Base-by-base conservation (phyloP, 2,888 invertebrate genomes). In the Caenorhabditis sp. region DNA sequence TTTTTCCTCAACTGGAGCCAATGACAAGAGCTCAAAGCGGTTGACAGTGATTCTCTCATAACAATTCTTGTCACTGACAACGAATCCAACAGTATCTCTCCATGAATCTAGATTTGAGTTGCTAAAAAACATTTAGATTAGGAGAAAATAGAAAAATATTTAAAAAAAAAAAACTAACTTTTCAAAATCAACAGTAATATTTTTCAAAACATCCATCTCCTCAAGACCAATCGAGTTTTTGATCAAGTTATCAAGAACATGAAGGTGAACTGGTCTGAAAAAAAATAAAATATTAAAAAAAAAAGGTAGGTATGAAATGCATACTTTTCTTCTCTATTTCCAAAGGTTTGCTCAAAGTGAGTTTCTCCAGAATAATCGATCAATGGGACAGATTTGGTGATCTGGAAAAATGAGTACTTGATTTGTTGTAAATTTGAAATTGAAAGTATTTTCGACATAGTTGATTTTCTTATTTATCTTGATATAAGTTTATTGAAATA, bases 71-170 rank as follows among this genome's bases (percentile, higher is more conserved):
- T 86, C 86, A 54, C 67, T 63, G 56, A 86, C 84, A 57, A 86
- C 74, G 63, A 85, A 84, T 59, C 86, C 86, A 43, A 68, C 70
- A 63, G 63, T 78, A 58, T 86, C 86, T 59, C 86, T 75, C 86
- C 86, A 86, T 12, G 80, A 70, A 26, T 65, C 72, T 21, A 70
- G 27, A 63, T 73, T 76, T 12, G 65, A 58, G 57, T 61, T n/a
- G 26, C 72, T 72, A 26, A 62, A 72, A 36, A 17, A 23, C n/a
- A n/a, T n/a, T n/a, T n/a, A n/a, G n/a, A n/a, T n/a, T n/a, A n/a
- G n/a, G n/a, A n/a, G n/a, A n/a, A n/a, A n/a, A n/a, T n/a, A n/a
- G n/a, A n/a, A n/a, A n/a, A n/a, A n/a, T n/a, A n/a, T n/a, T n/a
- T n/a, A 8, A 10, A 36, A 36, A 56, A 14, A 8, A 57, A n/a